phyloP scores from a whole-genome alignment of 2,888 invertebrate species.

The Drosophila yooni region DNA sequence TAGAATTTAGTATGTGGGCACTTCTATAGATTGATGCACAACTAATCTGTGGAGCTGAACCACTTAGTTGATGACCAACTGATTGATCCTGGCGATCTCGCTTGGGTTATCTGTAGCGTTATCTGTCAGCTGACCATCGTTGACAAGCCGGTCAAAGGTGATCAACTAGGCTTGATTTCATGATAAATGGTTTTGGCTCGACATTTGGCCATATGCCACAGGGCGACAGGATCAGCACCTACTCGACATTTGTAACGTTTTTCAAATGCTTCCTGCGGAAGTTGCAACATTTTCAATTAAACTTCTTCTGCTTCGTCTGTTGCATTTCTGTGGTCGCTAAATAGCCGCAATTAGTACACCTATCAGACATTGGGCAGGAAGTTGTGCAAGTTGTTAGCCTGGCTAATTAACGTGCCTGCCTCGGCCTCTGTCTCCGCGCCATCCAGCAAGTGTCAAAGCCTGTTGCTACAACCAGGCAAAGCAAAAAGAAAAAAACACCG shows the following conservation, averaged over 20 bases:
- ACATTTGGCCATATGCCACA: constrained; percentile 45
- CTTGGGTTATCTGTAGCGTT: constrained; percentile 4
- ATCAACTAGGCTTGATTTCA: constrained; percentile 10
- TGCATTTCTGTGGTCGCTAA: constrained; percentile 61
- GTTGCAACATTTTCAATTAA: constrained; percentile 74
- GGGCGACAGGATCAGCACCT: constrained; percentile 52
- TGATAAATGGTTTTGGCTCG: constrained; percentile 4
- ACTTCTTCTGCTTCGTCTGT: constrained; percentile 1
- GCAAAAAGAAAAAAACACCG: constrained; percentile 15
- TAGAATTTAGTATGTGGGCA: constrained; percentile 1
- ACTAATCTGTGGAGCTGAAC: constrained; percentile 2
- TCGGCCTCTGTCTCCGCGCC: not conserved
- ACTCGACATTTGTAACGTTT: constrained; percentile 53
- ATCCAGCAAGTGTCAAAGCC: constrained; percentile 62
- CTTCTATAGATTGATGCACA: constrained; percentile 4
- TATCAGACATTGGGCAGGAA: constrained; percentile 56
- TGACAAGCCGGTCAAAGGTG: constrained; percentile 17
- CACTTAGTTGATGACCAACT: not conserved
- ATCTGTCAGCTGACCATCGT: constrained; percentile 23
- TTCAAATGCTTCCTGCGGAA: constrained; percentile 71
- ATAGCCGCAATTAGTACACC: constrained; percentile 68
- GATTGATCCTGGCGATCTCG: constrained; percentile 1
- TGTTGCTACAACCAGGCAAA: constrained; percentile 55
- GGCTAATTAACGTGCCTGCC: constrained; percentile 63
- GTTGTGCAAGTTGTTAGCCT: constrained; percentile 53